Base-by-base conservation (phyloP, 64 coral and sea anemone genomes). In the Montipora sp. region DNA sequence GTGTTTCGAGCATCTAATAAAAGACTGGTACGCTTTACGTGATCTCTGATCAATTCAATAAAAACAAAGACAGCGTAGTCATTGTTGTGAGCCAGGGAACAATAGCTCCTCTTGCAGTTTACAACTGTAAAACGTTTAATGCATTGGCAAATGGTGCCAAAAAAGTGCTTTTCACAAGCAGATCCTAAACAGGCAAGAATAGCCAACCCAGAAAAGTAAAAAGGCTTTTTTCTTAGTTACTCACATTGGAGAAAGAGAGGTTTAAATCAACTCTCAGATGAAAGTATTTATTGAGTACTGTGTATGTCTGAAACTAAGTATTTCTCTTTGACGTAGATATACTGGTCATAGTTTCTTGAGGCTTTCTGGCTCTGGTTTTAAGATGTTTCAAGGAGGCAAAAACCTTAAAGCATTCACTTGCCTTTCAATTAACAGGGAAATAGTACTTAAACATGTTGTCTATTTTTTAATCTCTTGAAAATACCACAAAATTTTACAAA, bases 401-500 rank as follows among this genome's bases (percentile, higher is more conserved):
- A 63, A 16, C 60, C 60, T 63, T 63, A 3, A 63, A 18, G 9
- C 60, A 63, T 63, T 63, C 60, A 63, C 53, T 57, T 57, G 53
- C 53, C 53, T 11, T 57, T 57, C n/a, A 13, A 68, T n/a, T 46
- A 13, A 68, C 36, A 19, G 18, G 59, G 16, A 4, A 7, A 84
- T 67, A 68, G 36, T 84, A 36, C 2, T 60, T 68, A 67, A 57
- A 67, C 36, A 68, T 27, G 5, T 19, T 45, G 47, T 71, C 5
- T 20, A 8, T 36, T 84, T 63, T 36, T 48, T 63, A 85, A 85
- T 71, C 65, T 85, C 44, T 72, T 45, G 66, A 85, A 85, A 85
- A 85, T 71, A 51, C 82, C 61, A 71, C 22, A 85, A 85, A 85
- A 85, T 85, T 85, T 71, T 85, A 85, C 63, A 85, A 85, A 85